phyloP scores from a whole-genome alignment of 2,113 vertebrate genomes.

The Ochotona princeps region DNA sequence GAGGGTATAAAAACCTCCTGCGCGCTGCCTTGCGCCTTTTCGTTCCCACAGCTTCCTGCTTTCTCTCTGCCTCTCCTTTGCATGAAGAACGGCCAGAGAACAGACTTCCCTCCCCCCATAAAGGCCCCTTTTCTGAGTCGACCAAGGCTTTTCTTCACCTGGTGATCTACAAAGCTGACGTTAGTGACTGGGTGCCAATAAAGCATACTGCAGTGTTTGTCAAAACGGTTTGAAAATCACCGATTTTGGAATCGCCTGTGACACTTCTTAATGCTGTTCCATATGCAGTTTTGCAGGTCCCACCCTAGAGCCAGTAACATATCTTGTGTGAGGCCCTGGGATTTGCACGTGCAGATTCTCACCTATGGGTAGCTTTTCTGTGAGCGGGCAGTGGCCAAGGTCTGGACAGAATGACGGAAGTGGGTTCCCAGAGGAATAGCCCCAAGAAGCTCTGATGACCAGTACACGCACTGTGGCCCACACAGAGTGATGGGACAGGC shows the following conservation, averaged over 20 bases:
- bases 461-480: rapidly evolving
- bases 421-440: not conserved
- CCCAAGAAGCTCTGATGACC: not conserved
- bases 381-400: not conserved
- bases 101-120: too few species aligned
- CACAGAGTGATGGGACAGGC: not conserved
- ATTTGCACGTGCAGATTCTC: not conserved
- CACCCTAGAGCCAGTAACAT: not conserved
- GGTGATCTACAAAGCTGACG: too few species aligned
- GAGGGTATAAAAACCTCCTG: too few species aligned
- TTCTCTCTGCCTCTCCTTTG: too few species aligned
- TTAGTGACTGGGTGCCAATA: not conserved
- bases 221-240: not conserved
- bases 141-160: too few species aligned
- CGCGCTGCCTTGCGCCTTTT: too few species aligned
- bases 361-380: too few species aligned
- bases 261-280: not conserved
- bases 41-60: too few species aligned
- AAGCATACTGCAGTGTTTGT: not conserved
- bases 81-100: too few species aligned
- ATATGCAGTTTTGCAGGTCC: not conserved
- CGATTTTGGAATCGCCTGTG: not conserved
- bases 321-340: not conserved
- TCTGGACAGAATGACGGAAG: not conserved
- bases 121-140: too few species aligned